Evolutionary conservation across 2,797 vertebrate species (phyloP).

Genomic region (Crossoptilon crossoptilon): DNA sequence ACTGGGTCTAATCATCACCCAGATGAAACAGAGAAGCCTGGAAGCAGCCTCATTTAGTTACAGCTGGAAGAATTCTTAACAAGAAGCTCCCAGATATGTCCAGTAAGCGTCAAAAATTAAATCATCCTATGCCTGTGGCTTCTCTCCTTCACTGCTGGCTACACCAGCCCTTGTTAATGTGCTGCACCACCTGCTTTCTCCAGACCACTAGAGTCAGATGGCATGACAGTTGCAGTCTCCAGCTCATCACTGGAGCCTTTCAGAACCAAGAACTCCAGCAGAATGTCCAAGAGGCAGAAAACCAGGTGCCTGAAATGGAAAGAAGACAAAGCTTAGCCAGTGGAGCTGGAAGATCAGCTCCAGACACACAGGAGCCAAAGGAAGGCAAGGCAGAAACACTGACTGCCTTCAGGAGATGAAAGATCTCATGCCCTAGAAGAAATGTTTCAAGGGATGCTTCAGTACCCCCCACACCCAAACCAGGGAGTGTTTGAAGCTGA

Average conservation of each 20-base stretch:
- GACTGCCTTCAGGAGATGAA: neutral
- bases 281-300: slow-evolving; percentile 90
- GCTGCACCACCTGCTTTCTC: slow-evolving; percentile 43
- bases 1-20: neutral
- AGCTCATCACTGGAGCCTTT: slow-evolving; percentile 77
- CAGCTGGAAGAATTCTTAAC: neutral
- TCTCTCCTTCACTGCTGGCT: neutral
- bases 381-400: neutral
- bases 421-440: neutral
- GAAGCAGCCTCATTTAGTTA: neutral
- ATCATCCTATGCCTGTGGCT: neutral
- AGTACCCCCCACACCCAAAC: neutral
- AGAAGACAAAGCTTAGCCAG: slow-evolving; percentile 39
- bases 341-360: neutral
- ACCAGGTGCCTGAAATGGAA: slow-evolving; percentile 88
- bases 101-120: slow-evolving; percentile 25
- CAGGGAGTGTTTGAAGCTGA: neutral
- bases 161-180: neutral
- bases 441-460: neutral
- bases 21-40: neutral
- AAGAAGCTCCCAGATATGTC: neutral
- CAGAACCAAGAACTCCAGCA: slow-evolving; percentile 90
- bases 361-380: neutral
- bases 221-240: neutral
- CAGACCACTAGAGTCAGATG: neutral